phyloP scores from a whole-genome alignment of 2,797 vertebrate genomes.

The Falco concolor region DNA sequence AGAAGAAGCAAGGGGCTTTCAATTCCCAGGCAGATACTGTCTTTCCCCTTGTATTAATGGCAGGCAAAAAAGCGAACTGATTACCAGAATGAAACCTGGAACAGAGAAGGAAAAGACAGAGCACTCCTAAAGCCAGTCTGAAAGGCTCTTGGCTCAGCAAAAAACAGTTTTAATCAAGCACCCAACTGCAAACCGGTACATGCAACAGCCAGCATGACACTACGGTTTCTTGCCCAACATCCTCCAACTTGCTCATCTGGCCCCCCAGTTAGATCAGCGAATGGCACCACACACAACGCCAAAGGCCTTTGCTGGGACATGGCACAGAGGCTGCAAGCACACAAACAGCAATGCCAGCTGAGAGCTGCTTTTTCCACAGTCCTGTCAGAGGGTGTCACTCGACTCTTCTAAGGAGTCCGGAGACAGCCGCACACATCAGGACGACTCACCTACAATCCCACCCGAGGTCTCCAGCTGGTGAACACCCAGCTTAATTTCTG shows the following conservation, averaged over 20 bases:
- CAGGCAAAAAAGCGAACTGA: neutral
- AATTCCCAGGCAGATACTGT: neutral
- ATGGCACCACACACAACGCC: rapidly evolving
- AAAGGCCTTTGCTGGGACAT: too few species aligned
- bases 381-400: rapidly evolving
- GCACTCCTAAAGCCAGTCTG: neutral
- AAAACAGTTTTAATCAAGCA: neutral
- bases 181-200: neutral
- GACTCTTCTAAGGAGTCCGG: neutral
- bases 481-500: neutral
- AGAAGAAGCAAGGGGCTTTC: neutral
- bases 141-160: neutral
- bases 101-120: neutral
- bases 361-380: neutral
- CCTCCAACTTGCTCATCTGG: too few species aligned
- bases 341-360: rapidly evolving
- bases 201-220: neutral
- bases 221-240: rapidly evolving
- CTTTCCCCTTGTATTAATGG: neutral
- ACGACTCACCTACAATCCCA: neutral
- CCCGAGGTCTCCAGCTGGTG: rapidly evolving
- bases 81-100: neutral
- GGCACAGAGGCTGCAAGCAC: rapidly evolving
- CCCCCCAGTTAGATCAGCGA: neutral
- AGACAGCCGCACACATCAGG: rapidly evolving